Evolutionary conservation across 1,140 invertebrate species (phyloP), one percentile per base, ranked within the genome.

Genomic region (Tachypleus tridentatus): DNA sequence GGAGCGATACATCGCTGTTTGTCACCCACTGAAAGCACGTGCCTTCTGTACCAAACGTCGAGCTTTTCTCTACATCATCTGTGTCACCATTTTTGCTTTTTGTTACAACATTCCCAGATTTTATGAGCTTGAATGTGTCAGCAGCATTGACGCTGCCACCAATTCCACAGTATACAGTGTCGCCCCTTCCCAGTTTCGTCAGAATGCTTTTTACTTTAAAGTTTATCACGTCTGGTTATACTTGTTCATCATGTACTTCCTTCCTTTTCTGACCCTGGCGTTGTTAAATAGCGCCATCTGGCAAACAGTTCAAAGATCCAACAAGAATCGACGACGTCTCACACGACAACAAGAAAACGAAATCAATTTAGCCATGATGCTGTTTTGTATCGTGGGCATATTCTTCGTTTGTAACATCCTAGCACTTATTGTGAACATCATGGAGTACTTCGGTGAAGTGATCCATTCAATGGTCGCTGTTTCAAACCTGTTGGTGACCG

Each of bases 1-100:
- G 70, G 95, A 98, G 77, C 82, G 95, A 58, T 98, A 93, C 79
- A 89, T 98, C 56, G 95, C 94, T 2, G 95, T 98, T 0, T 97
- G 94, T 74, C 91, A 96, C 77, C 94, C 93, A 0, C 79, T 97
- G 6, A 83, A 84, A 66, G 92, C 93, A 0, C 82, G 89, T 57
- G 87, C 87, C 0, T 82, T 96, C 59, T 97, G 93, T 77, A 97
- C 93, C 0, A 93, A 93, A 72, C 86, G 89, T 3, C 81, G 93
- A 54, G 91, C 93, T 4, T 82, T 89, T 53, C 82, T 88, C 66
- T 93, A 92, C 72, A 89, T 96, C 6, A 75, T 90, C 3, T 79
- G 83, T n/a, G 91, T 95, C 65, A 85, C 88, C 0, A 75, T 88
- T 51, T 87, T 93, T 71, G 86, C 93, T 0, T 77, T 90, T 57